A percentile compares a stretch with the other conserved stretches of the same genome.
Conservation (phyloP, 1,140 invertebrate species). For the Drosophila ogumai region DNA sequence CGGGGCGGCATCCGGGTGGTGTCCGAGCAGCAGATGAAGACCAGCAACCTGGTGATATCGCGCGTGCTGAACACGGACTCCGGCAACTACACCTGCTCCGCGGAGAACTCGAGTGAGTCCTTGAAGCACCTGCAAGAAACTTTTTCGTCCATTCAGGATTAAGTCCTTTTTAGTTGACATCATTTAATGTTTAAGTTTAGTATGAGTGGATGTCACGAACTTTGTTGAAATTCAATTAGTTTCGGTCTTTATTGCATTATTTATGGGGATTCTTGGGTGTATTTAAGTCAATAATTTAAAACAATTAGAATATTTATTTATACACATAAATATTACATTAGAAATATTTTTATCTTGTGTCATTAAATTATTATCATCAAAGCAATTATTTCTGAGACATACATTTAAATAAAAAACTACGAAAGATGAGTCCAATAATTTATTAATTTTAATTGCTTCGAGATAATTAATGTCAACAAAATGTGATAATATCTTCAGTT, state of each 20-base stretch:
- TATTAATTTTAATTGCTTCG: background rate
- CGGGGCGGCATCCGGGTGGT: constrained; percentile 93
- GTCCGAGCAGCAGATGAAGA: constrained; percentile 93
- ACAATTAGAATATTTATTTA: no score
- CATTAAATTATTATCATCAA: background rate
- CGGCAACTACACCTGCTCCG: constrained; percentile 95
- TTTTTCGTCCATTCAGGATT: background rate
- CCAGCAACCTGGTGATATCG: constrained; percentile 92
- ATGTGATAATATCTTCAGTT: background rate
- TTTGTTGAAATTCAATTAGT: constrained; percentile 9
- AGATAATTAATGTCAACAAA: background rate
- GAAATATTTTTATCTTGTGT: background rate
- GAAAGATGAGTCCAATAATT: background rate
- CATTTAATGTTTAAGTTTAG: constrained; percentile 2
- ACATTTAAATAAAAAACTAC: background rate
- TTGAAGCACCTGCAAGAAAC: background rate
- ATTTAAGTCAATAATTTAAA: no score
- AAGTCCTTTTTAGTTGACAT: constrained; percentile 7
- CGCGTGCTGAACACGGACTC: constrained; percentile 91
- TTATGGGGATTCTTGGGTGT: background rate
- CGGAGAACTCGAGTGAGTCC: constrained; percentile 87
- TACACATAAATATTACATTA: no score
- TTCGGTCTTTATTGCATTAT: background rate
- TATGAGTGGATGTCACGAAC: background rate
- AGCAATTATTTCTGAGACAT: background rate